phyloP scores from a whole-genome alignment of 2,797 vertebrate genomes.

The Natrix natrix region DNA sequence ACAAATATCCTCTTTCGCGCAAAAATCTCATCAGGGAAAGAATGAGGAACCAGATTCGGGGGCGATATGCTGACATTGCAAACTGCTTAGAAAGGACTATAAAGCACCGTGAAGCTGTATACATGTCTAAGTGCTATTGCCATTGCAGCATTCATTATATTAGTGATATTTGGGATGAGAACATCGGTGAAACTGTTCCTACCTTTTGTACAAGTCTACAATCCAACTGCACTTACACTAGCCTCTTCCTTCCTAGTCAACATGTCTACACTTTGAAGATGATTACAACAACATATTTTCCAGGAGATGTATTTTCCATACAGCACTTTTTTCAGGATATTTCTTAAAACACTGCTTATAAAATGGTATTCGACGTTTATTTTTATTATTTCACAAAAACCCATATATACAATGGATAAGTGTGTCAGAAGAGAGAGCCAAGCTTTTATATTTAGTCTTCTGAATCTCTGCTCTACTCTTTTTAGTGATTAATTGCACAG shows the following conservation, averaged over 20 bases:
- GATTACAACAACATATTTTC: not conserved
- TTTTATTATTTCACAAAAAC: not conserved
- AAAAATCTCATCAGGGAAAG: not conserved
- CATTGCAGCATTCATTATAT: not conserved
- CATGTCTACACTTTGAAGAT: not conserved
- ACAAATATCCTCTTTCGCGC: not conserved
- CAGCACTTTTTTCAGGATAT: not conserved
- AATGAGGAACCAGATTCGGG: not conserved
- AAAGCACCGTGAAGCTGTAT: not conserved
- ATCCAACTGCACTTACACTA: not conserved
- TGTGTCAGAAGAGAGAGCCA: not conserved
- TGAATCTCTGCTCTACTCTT: not conserved
- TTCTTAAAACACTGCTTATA: not conserved
- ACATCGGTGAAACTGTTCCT: not conserved
- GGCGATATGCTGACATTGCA: not conserved
- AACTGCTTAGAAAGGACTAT: not conserved
- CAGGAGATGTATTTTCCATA: not conserved
- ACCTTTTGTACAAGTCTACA: no score
- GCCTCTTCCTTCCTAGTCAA: not conserved
- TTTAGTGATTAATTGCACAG: not conserved
- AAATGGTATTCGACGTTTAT: not conserved
- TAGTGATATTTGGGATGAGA: not conserved
- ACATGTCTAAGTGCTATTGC: not conserved
- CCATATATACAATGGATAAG: not conserved
- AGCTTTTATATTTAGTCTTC: not conserved